phyloP scores from a whole-genome alignment of 2,113 vertebrate species.

The Synchiropus splendidus region DNA sequence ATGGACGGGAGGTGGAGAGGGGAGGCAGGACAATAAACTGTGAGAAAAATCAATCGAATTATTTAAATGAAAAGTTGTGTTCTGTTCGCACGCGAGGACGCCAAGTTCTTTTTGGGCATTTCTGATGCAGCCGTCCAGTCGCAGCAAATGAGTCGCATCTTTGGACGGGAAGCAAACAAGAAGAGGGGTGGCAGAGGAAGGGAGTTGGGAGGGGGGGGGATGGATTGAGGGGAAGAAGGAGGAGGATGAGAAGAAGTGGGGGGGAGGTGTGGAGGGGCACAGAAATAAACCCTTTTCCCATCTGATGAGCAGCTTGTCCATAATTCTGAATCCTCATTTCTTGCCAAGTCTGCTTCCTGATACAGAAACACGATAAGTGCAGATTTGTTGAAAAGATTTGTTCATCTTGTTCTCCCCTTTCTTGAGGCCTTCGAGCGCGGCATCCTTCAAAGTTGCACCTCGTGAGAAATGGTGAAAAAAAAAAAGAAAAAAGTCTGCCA shows the following conservation, averaged over 20 bases:
- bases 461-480: too few species aligned
- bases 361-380: slow-evolving; percentile 61
- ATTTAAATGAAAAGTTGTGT: slow-evolving; percentile 57
- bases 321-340: slow-evolving; percentile 54
- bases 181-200: slow-evolving; percentile 35
- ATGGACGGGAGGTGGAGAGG: slow-evolving; percentile 6
- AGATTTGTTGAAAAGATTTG: slow-evolving; percentile 53
- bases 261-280: slow-evolving; percentile 18
- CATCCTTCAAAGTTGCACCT: too few species aligned
- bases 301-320: slow-evolving; percentile 76
- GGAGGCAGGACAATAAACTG: slow-evolving; percentile 25
- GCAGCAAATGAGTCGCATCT: slow-evolving; percentile 46
- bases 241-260: slow-evolving; percentile 14
- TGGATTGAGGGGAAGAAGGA: slow-evolving; percentile 2
- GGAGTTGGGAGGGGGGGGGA: slow-evolving; percentile 6
- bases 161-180: slow-evolving; percentile 55
- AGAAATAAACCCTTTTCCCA: slow-evolving; percentile 69
- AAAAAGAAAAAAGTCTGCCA: too few species aligned
- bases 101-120: slow-evolving; percentile 47
- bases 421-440: background rate
- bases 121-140: slow-evolving; percentile 52
- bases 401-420: slow-evolving; percentile 16
- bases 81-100: slow-evolving; percentile 38
- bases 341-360: slow-evolving; percentile 63
- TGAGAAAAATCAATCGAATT: slow-evolving; percentile 45